Conservation (phyloP, 2,888 invertebrate species). For the Lepidonotus clava region DNA sequence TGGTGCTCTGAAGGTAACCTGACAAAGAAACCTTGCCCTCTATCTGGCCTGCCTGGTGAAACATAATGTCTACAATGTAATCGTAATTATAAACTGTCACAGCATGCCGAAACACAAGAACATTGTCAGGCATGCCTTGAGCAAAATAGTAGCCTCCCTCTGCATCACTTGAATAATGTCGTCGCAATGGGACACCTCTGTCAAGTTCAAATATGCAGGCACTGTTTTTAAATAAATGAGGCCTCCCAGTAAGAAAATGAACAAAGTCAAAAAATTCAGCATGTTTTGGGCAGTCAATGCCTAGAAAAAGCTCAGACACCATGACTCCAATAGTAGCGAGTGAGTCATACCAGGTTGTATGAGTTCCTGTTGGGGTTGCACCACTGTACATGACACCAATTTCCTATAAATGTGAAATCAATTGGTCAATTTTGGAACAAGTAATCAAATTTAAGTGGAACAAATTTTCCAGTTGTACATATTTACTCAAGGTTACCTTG, state of each 20-base stretch:
- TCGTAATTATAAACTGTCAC: neutral
- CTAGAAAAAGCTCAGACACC: neutral
- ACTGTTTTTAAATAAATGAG: neutral
- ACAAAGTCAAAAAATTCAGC: neutral
- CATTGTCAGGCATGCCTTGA: neutral
- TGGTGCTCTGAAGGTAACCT: neutral
- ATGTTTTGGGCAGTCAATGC: neutral
- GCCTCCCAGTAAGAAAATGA: neutral
- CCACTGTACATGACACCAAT: neutral
- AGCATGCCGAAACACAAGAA: neutral
- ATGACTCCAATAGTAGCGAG: neutral
- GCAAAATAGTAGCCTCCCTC: neutral
- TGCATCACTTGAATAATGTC: neutral
- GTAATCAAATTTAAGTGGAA: too few relatives aligned
- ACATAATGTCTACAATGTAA: neutral
- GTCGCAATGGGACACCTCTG: neutral
- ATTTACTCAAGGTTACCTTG: too few relatives aligned
- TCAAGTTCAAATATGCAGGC: neutral
- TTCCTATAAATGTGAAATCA: conserved; percentile 62
- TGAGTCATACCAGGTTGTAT: neutral
- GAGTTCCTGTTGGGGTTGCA: neutral
- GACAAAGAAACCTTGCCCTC: neutral
- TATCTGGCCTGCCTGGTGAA: neutral
- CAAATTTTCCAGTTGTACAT: too few relatives aligned
- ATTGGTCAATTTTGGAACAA: too few relatives aligned